These are phyloP conservation scores for Thalpophila matura DNA, from an alignment of 2,888 invertebrate species.

Conservation along the genomic window DNA sequence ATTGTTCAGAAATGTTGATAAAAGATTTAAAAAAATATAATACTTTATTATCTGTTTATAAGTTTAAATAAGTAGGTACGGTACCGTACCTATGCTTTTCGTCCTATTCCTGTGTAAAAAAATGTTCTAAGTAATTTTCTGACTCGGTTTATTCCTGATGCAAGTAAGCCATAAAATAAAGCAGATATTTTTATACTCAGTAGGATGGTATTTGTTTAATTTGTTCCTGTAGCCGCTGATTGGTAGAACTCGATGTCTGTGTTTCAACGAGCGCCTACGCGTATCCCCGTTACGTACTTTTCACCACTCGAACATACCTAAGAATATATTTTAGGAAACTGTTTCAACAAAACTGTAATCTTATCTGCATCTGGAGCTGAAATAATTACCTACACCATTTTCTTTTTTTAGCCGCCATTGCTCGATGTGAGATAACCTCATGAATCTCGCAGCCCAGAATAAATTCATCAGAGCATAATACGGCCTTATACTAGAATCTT, in stretches of 20 bases:
- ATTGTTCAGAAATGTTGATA: background rate
- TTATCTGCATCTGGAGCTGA: conserved; percentile 46
- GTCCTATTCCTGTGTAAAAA: background rate
- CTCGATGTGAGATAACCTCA: conserved; percentile 1
- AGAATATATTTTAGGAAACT: conserved; percentile 61
- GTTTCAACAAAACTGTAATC: conserved; percentile 53
- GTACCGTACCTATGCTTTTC: too few species aligned
- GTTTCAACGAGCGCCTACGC: conserved; percentile 60
- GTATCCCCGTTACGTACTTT: conserved; percentile 47
- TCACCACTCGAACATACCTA: conserved; percentile 56
- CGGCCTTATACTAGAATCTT: too few species aligned
- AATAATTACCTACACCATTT: conserved; percentile 21
- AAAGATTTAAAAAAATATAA: background rate
- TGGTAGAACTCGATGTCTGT: conserved; percentile 41
- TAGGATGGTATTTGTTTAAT: conserved; percentile 53
- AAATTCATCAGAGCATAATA: conserved; percentile 16
- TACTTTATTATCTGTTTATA: background rate
- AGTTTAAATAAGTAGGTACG: too few species aligned
- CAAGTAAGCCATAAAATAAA: conserved; percentile 15
- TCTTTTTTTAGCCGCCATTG: conserved; percentile 10
- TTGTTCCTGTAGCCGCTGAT: conserved; percentile 32
- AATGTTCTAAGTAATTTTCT: background rate
- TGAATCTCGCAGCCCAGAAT: conserved; percentile 27
- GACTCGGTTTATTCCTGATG: background rate
- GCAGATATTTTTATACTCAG: conserved; percentile 38